phyloP scores from a whole-genome alignment of 2,888 invertebrate genomes.

The Microplitis manilae region DNA sequence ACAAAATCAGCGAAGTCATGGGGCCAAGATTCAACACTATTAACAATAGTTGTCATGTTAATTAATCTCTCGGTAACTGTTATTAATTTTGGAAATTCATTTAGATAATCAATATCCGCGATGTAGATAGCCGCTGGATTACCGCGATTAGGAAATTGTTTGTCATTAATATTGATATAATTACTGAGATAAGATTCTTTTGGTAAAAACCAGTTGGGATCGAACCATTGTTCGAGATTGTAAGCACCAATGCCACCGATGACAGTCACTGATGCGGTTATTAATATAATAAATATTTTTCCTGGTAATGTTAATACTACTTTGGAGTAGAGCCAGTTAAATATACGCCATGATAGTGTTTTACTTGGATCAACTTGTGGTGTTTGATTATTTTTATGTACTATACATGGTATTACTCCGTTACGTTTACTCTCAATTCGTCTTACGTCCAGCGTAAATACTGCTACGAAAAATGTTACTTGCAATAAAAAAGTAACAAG shows the following conservation, averaged over 20 bases:
- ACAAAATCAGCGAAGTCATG: constrained; percentile 78
- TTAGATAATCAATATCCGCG: constrained; percentile 77
- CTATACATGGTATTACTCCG: constrained; percentile 79
- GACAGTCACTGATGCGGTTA: constrained; percentile 76
- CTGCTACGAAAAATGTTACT: constrained; percentile 86
- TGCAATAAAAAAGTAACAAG: constrained; percentile 83
- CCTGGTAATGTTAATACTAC: constrained; percentile 79
- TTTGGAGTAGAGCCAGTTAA: constrained; percentile 77
- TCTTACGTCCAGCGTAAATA: constrained; percentile 81
- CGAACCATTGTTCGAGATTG: constrained; percentile 83
- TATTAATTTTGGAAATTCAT: constrained; percentile 76
- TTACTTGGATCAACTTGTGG: constrained; percentile 75
- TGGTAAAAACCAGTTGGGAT: constrained; percentile 86
- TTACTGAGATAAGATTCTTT: constrained; percentile 78
- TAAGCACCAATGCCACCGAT: constrained; percentile 78
- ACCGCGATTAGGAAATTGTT: constrained; percentile 80
- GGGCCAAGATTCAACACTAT: constrained; percentile 78
- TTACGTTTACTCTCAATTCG: constrained; percentile 78
- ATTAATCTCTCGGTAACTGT: constrained; percentile 74
- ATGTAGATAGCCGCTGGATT: constrained; percentile 78
- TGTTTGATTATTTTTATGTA: constrained; percentile 75
- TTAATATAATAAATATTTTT: constrained; percentile 77
- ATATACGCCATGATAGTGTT: constrained; percentile 74
- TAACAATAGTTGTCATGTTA: constrained; percentile 73
- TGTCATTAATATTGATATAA: constrained; percentile 74